Conservation (phyloP, 2,113 vertebrate species). For the Catagonus wagneri region DNA sequence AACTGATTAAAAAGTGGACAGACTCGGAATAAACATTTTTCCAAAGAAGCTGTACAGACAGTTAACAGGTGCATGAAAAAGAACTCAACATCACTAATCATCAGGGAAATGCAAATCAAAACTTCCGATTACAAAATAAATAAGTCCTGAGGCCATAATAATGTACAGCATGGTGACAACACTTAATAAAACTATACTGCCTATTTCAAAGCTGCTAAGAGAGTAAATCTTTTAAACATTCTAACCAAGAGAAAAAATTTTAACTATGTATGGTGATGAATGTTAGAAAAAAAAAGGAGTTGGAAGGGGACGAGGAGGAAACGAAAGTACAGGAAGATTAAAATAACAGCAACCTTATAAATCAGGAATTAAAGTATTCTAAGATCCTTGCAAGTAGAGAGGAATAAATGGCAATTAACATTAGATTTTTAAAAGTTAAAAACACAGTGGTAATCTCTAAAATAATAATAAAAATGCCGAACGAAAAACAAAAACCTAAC, state of each 20-base stretch:
- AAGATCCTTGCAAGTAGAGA: not conserved
- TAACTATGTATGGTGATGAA: not conserved
- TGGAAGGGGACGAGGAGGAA: not conserved
- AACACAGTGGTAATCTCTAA: not conserved
- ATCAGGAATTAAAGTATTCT: not conserved
- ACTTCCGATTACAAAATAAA: not conserved
- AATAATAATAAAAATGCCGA: slow-evolving; percentile 29
- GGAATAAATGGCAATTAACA: not conserved
- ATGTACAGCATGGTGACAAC: not conserved
- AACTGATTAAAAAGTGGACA: not conserved
- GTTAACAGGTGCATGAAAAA: not conserved
- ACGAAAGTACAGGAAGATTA: not conserved
- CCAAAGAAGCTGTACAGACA: not conserved
- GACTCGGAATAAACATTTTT: not conserved
- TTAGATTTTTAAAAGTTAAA: not conserved
- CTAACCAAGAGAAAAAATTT: not conserved
- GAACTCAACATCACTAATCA: not conserved
- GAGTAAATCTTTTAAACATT: not conserved
- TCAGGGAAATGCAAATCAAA: not conserved
- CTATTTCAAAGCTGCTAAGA: not conserved
- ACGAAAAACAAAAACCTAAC: not conserved
- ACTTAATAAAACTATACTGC: not conserved
- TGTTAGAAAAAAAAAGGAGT: not conserved
- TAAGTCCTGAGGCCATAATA: not conserved
- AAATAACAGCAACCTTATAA: not conserved